Base-by-base conservation (phyloP, 2,888 invertebrate species). In the Synanthedon myopaeformis region DNA sequence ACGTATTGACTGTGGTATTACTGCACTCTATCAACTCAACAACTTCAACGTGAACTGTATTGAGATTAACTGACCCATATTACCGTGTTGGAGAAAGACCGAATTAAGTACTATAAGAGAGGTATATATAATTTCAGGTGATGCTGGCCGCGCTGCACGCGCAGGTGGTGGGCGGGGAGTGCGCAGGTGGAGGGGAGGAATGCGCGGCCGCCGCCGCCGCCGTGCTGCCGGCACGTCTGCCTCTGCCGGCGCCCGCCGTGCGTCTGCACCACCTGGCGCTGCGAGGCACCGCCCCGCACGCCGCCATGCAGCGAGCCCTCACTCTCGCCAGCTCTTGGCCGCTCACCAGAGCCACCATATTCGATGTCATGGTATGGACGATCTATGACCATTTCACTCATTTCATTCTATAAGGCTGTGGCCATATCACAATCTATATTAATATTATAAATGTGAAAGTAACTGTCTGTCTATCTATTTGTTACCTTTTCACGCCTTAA, bases 261-360 rank as follows among this genome's bases (percentile, higher is more conserved):
- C 92, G 94, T 3, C 92, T 95, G 82, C 96, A 97, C 77, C 98
- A 98, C 85, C 94, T 97, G 74, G 94, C 95, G 45, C 88, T 97
- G 62, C 90, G 94, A 53, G 96, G 96, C 57, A 96, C 97, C 89
- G 91, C 93, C 49, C 90, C 95, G 0, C 91, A 93, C 8, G 94
- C 96, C 72, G 95, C 97, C 19, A 96, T 97, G 82, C 94, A 96
- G 74, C 93, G 96, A 8, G 97, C 98, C 74, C 90, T 98, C 53
- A 96, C 97, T 72, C 90, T 98, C 19, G 95, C 98, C 59, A 94
- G 95, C 74, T 95, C 95, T 59, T 98, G 97, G 97, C 96, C 96
- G 41, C 89, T 98, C 54, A 96, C 97, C 60, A 91, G 94, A 61
- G 96, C 97, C 13, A 96, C 96, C 51, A 94, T 98, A 69, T 98